Evolutionary conservation across 2,888 invertebrate species (phyloP), one percentile per base, ranked within the genome.

Genomic region (Drosophila limbata): DNA sequence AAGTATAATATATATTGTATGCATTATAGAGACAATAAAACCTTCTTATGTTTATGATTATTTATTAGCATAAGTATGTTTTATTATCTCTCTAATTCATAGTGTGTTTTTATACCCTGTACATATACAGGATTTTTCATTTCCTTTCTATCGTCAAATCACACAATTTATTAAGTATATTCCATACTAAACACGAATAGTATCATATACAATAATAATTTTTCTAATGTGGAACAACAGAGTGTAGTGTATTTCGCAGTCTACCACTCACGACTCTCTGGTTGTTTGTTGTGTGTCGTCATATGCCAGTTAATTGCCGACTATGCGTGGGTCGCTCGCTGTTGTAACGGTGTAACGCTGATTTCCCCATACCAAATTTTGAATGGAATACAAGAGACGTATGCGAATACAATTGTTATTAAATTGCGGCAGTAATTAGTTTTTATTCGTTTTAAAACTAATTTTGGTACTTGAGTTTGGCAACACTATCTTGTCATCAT

Each of bases 261-360:
- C 40, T 19, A 4, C 5, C 17, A 9, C 31, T 4, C 25, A 40
- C 4, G 1, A 21, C 15, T 19, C 33, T 15, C 35, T 45, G n/a
- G 10, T 37, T 45, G 44, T 39, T 40, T 15, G 1, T 0, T 25
- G 25, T 28, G 28, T 79, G 61, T 75, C 59, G 64, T 68, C 70
- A 72, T 31, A 57, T 55, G 62, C 40, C 70, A 81, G 82, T 71
- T 81, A 83, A 86, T 83, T 83, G 62, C 81, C 47, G 68, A 55
- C 78, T 71, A 61, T 77, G 83, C 84, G 83, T 83, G 84, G 87
- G 83, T 73, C 39, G 75, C 19, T 50, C 50, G 64, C 60, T 76
- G 51, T 37, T 51, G 51, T 28, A 53, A 53, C 17, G 61, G 56
- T 84, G 86, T 67, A 86, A 86, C 75, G 60, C 45, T 25, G 69